A percentile compares a stretch with the other conserved stretches of the same genome.
phyloP scores from a whole-genome alignment of 2,888 invertebrate species.

The Sipunculus nudus region DNA sequence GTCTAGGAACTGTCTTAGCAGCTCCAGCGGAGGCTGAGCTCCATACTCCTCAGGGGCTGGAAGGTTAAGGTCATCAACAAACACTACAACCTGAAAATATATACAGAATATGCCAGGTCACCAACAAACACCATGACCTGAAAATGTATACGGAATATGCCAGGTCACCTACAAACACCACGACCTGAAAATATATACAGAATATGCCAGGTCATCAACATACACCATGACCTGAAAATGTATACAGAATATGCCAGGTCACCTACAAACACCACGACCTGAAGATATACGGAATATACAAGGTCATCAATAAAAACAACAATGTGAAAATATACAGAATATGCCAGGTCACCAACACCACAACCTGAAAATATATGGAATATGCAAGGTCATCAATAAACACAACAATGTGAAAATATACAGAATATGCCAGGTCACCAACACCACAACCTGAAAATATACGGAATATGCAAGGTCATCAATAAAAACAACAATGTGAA shows the following conservation, averaged over 20 bases:
- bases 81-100: conserved; percentile 55
- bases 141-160: too few species aligned
- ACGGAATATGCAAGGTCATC: too few species aligned
- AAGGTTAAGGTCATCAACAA: conserved; percentile 66
- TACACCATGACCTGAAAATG: neutral
- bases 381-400: neutral
- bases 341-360: conserved; percentile 65
- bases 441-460: too few species aligned
- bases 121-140: neutral
- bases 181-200: conserved; percentile 43
- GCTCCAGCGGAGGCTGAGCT: conserved; percentile 64
- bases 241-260: too few species aligned
- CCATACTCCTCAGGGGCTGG: conserved; percentile 64
- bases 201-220: neutral
- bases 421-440: too few species aligned
- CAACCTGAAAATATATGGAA: conserved; percentile 43
- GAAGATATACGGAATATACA: neutral
- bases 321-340: neutral
- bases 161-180: conserved; percentile 66
- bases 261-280: conserved; percentile 65
- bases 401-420: neutral
- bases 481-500: too few species aligned
- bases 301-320: neutral
- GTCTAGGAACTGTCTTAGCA: conserved; percentile 64
- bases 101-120: neutral